Evolutionary conservation across 2,888 invertebrate genomes (phyloP), one percentile per base, ranked within the genome.

Genomic region (Platynereis dumerilii): DNA sequence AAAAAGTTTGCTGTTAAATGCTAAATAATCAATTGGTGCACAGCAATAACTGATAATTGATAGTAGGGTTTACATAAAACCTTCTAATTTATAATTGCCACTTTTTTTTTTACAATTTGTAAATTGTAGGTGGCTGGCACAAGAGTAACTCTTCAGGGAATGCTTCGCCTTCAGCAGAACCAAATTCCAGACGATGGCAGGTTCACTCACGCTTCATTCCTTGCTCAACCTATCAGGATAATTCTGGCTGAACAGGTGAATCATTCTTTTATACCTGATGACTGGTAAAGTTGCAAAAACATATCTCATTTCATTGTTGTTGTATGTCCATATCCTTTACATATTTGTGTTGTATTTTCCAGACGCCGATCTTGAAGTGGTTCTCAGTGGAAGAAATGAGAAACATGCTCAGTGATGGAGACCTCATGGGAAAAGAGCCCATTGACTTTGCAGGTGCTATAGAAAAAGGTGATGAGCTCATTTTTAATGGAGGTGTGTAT

Each of bases 401-500:
- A n/a, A 15, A 27, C 27, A 28, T 66, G 60, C 20, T 55, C 3
- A 56, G 60, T 22, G 65, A 72, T 20, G 62, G 64, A 1, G 69
- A 68, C n/a, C 69, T 82, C 24, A 69, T 80, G 34, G 81, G 81
- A 17, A 68, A 73, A 12, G 82, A 82, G 63, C 79, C 79, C 2
- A 62, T 79, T 22, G 75, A 77, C 22, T 71, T 79, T 29, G 62
- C 74, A 2, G 69, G 75, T 34, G 71, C 71, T 44, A 26, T 74
- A 12, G 53, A 69, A 26, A 75, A 75, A 61, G 68, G 72, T 72
- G 58, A n/a, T 34, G n/a, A n/a, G n/a, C n/a, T n/a, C n/a, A n/a
- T n/a, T n/a, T n/a, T n/a, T n/a, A n/a, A n/a, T n/a, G n/a, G n/a
- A n/a, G n/a, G n/a, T n/a, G n/a, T n/a, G n/a, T n/a, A n/a, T n/a